These are phyloP conservation scores for Spisula subtruncata DNA, from an alignment of 2,888 invertebrate genomes.

Conservation along the genomic window DNA sequence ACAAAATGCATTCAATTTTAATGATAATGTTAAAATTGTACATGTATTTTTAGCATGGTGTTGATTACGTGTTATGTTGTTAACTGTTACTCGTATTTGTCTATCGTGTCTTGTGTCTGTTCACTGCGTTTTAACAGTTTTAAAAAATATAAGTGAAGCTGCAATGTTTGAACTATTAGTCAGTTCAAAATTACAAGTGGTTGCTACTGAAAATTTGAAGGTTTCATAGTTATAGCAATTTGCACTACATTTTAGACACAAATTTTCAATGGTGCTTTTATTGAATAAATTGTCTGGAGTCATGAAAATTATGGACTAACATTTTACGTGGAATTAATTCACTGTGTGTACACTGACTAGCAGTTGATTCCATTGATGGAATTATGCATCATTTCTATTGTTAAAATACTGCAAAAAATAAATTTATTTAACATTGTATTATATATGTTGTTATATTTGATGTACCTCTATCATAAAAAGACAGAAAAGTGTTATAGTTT, in stretches of 20 bases:
- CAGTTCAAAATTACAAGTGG: neutral
- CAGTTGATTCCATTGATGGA: neutral
- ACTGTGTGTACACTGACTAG: slow-evolving; percentile 6
- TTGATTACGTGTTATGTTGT: neutral
- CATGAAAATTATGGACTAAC: neutral
- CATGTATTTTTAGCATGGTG: neutral
- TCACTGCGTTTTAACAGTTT: neutral
- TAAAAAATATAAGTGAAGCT: neutral
- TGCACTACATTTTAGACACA: neutral
- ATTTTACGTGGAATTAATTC: neutral
- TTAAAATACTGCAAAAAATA: slow-evolving; percentile 29
- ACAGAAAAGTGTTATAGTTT: neutral
- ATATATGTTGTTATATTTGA: neutral
- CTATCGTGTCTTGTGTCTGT: neutral
- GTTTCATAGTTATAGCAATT: neutral
- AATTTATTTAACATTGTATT: slow-evolving; percentile 43
- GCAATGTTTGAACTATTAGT: neutral
- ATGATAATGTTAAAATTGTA: neutral
- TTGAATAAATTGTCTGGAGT: neutral
- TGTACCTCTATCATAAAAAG: neutral
- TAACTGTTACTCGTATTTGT: neutral
- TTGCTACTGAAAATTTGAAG: neutral
- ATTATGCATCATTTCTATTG: slow-evolving; percentile 44
- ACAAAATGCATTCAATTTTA: neutral
- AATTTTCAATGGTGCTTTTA: slow-evolving; percentile 12